Evolutionary conservation across 2,113 vertebrate species (phyloP), one percentile per base, ranked within the genome.

Genomic region (Microtus pennsylvanicus): DNA sequence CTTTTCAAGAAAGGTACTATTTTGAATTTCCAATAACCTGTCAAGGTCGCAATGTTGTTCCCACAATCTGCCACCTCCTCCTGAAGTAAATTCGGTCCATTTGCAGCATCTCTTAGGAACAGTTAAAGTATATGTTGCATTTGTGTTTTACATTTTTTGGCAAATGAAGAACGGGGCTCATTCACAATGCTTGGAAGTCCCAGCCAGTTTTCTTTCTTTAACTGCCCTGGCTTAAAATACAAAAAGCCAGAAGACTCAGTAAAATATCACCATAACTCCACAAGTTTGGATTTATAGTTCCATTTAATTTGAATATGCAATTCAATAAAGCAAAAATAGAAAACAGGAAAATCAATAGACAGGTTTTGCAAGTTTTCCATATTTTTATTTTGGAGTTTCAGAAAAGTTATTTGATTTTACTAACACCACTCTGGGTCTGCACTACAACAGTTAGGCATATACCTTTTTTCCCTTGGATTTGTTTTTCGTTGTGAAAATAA

Each of bases 111-210:
- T 95, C 93, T 89, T 19, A 96, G 82, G 77, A 90, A 89, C 85
- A 96, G 92, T 89, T 93, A 96, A 90, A 93, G 52, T 89, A 38
- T 87, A 83, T 75, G 33, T 85, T 97, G 78, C 69, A 50, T 95
- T 97, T 91, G 50, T 16, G 87, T 95, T 94, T 96, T 93, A 95
- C 52, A 76, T 93, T 96, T 96, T 96, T 96, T 94, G 77, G 65
- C 50, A 94, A 95, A 75, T 85, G 45, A 94, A 93, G 91, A 95
- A 90, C 93, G 45, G 30, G 90, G 75, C 26, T n/a, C 72, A 91
- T 42, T 93, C 52, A 92, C 69, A 92, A 80, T 63, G 88, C 55
- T 47, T 95, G 28, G 3, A 83, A 65, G 38, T 87, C 89, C 63
- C 28, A 58, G 55, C 72, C 52, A 91, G n/a, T 55, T 94, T 95